Base-by-base conservation (phyloP, 2,113 vertebrate species). In the Kryptolebias marmoratus region DNA sequence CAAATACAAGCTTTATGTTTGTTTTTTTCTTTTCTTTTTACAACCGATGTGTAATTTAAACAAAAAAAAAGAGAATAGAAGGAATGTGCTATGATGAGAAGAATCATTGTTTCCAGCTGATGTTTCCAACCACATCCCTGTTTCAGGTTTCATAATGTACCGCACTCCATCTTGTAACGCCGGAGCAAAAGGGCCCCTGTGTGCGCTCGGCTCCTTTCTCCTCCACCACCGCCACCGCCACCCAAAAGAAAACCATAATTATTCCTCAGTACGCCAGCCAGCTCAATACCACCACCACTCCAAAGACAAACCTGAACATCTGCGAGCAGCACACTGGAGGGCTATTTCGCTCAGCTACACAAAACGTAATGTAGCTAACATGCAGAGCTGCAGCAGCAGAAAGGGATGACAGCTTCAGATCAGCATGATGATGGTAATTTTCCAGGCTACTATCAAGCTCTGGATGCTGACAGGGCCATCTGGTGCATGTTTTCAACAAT, bases 81-180 rank as follows among this genome's bases (percentile, higher is more conserved):
- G 86, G 53, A 75, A 74, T 75, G 63, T 4, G 27, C 31, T 27
- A 45, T 57, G 70, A 50, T 72, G 55, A 84, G 72, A 80, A 55
- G 81, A 66, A 57, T 69, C 74, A 85, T 81, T 85, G 87, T 91
- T 89, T 89, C 86, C 82, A 87, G 67, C 64, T 73, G 71, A 58
- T 59, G 65, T 39, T 64, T 71, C 61, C 61, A 71, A 75, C 88
- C 81, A 88, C 85, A 88, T 91, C 73, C 80, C 62, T 68, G 75
- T 80, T 79, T 83, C 71, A 83, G 82, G 69, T 91, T 91, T 90
- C 78, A 77, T 59, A 84, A 81, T 71, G 77, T 59, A 68, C 80
- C 71, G 31, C 28, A 44, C 53, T 83, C 78, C 71, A 81, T 85
- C 65, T 66, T 68, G 58, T 48, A 60, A 70, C 77, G 60, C 63